phyloP scores from a whole-genome alignment of 2,888 invertebrate species.

The Copidosoma aretas region DNA sequence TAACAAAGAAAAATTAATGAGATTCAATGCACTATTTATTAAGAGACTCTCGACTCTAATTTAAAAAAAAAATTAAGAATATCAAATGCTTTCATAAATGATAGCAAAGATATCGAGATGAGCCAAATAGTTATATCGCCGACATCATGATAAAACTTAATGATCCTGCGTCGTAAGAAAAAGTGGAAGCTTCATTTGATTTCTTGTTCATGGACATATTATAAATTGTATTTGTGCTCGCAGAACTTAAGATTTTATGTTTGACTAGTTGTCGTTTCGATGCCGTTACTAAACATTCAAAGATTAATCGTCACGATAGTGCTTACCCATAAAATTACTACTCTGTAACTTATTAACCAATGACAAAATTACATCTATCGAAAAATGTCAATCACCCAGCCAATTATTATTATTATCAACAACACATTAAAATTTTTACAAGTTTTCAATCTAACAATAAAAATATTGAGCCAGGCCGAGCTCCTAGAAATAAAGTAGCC shows the following conservation, averaged over 20 bases:
- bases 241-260: slow-evolving; percentile 51
- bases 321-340: slow-evolving; percentile 33
- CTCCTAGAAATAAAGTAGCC: background rate
- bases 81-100: slow-evolving; percentile 21
- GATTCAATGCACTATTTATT: slow-evolving; percentile 8
- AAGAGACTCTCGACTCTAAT: slow-evolving; percentile 1
- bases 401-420: slow-evolving; percentile 1
- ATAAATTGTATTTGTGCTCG: slow-evolving; percentile 58
- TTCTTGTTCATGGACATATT: slow-evolving; percentile 33
- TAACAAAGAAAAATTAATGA: slow-evolving; percentile 8
- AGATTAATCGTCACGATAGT: slow-evolving; percentile 57
- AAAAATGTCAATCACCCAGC: slow-evolving; percentile 30
- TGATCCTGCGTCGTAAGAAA: slow-evolving; percentile 35
- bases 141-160: slow-evolving; percentile 23
- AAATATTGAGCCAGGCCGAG: background rate
- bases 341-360: slow-evolving; percentile 16
- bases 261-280: slow-evolving; percentile 58
- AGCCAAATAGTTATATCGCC: slow-evolving; percentile 14
- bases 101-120: slow-evolving; percentile 22
- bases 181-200: slow-evolving; percentile 21
- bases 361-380: slow-evolving; percentile 23
- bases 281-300: slow-evolving; percentile 50
- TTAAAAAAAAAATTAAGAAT: slow-evolving; percentile 11
- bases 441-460: slow-evolving; percentile 29
- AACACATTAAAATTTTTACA: background rate